Conservation (phyloP, 1,140 invertebrate species). For the Nixonia krombeini region DNA sequence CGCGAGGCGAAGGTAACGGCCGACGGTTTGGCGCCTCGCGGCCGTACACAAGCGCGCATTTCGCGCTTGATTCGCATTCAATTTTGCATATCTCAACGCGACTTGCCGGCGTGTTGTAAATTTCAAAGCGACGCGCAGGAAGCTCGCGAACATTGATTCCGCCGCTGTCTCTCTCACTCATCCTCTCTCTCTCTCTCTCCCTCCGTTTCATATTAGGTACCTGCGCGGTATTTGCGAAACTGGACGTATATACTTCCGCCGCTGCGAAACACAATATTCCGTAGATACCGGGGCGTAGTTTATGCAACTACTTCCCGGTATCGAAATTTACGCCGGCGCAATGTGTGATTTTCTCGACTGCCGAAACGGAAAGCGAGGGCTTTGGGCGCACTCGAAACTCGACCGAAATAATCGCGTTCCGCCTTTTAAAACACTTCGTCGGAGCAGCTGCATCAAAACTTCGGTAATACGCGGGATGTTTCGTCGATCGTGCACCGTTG, state of each 20-base stretch:
- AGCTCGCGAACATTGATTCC: constrained; percentile 44
- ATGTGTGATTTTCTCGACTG: constrained; percentile 27
- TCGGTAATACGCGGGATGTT: too few relatives aligned
- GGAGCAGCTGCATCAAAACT: neutral
- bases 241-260: constrained; percentile 34
- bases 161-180: too few relatives aligned
- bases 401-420: neutral
- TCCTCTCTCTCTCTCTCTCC: too few relatives aligned
- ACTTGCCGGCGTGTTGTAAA: constrained; percentile 30
- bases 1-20: constrained; percentile 12
- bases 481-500: too few relatives aligned
- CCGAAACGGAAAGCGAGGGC: constrained; percentile 39
- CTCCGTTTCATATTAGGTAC: constrained; percentile 41
- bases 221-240: constrained; percentile 31
- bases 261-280: constrained; percentile 21
- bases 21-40: constrained; percentile 15
- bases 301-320: constrained; percentile 43
- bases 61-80: constrained; percentile 41
- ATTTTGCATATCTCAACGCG: constrained; percentile 43
- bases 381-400: constrained; percentile 16
- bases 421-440: neutral
- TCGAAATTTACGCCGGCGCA: constrained; percentile 38
- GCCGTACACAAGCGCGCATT: constrained; percentile 16
- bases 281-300: constrained; percentile 30
- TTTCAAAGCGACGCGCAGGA: constrained; percentile 26